Evolutionary conservation across 1,140 invertebrate species (phyloP), one percentile per base, ranked within the genome.

Genomic region (Colletes latitarsis): DNA sequence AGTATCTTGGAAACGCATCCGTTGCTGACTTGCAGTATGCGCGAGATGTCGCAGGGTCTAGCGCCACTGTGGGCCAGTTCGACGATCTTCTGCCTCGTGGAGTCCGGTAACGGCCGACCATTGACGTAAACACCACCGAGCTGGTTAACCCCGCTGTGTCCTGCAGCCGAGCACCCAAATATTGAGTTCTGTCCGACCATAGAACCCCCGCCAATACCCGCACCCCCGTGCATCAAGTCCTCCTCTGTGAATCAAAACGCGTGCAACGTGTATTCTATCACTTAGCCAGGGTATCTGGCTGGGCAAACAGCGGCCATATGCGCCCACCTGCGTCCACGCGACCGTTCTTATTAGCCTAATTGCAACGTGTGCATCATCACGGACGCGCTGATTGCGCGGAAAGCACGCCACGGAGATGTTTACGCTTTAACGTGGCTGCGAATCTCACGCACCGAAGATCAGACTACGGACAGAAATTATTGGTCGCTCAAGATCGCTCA

Each of bases 71-170:
- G 98, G 21, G 99, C 98, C 91, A 99, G 94, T 94, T 99, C 98
- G 81, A 99, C 98, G 89, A 99, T 99, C 95, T 98, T 98, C 94
- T 99, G 98, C 81, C 99, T 95, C 60, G 98, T 99, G 66, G 97
- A 97, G 94, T 99, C 99, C 1, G 99, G 99, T 89, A 99, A 94
- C 9, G 99, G 99, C 80, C 99, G 95, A 39, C 99, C 99, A 93
- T 99, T 99, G 81, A 99, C 98, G 94, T 99, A 99, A 71, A 99
- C 98, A 58, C 99, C 99, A 76, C 99, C 99, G 82, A 99, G 96
- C 94, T 99, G 99, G 94, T 99, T 99, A 90, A 99, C 98, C 79
- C 98, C 98, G 92, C 97, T 98, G 95, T 99, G 98, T 83, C 98
- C 98, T 94, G 96, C 95, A 77, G 96, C 95, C 49, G 96, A 96